Conservation (phyloP, 1,140 invertebrate genomes). For the Dryas iulia region DNA sequence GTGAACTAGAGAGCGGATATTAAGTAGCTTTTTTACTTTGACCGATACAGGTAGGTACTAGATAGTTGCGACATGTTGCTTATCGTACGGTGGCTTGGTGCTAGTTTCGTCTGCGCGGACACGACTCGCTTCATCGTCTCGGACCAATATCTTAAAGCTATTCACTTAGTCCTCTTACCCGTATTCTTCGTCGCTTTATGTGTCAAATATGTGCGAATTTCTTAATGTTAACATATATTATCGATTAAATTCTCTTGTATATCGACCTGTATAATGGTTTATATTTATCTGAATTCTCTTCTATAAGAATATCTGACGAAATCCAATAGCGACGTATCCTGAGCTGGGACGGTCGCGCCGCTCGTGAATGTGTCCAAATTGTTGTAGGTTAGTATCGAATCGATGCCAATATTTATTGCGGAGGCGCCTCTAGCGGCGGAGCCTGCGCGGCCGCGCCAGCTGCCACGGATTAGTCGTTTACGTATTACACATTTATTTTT, state of each 20-base stretch:
- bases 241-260: constrained; percentile 66
- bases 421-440: constrained; percentile 33
- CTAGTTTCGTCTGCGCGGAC: constrained; percentile 68
- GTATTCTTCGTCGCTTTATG: constrained; percentile 77
- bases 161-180: constrained; percentile 62
- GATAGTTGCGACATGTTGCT: constrained; percentile 39
- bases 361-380: constrained; percentile 67
- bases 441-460: constrained; percentile 59
- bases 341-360: constrained; percentile 61
- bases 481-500: constrained; percentile 80
- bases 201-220: constrained; percentile 80
- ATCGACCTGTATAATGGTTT: constrained; percentile 79
- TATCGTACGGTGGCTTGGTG: constrained; percentile 74
- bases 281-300: constrained; percentile 71
- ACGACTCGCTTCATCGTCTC: constrained; percentile 74
- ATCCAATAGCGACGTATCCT: constrained; percentile 52
- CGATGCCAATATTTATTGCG: constrained; percentile 67
- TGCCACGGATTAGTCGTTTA: constrained; percentile 54
- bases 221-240: constrained; percentile 60
- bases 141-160: constrained; percentile 76
- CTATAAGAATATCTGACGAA: constrained; percentile 68
- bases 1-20: constrained; percentile 36
- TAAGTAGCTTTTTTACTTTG: not conserved
- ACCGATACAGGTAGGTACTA: not conserved
- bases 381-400: constrained; percentile 68